Evolutionary conservation across 1,140 invertebrate genomes (phyloP).

Genomic region (Euwallacea similis): DNA sequence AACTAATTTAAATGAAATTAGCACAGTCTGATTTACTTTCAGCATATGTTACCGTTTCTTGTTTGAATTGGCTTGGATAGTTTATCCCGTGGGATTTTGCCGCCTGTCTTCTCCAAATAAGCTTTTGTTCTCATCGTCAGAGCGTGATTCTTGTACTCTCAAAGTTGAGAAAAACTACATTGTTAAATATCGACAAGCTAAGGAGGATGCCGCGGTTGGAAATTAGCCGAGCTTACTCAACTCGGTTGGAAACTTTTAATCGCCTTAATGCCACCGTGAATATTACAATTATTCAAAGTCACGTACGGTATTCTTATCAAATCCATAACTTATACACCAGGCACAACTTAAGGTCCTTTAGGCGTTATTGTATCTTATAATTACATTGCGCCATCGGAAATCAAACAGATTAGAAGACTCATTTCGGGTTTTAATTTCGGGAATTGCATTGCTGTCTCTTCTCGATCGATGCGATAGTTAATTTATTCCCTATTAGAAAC

Average conservation of each 20-base stretch:
- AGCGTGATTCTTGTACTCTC: too few relatives aligned
- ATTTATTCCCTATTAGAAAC: too few relatives aligned
- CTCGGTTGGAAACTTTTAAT: slow-evolving; percentile 38
- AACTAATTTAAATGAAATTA: slow-evolving; percentile 35
- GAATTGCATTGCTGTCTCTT: not conserved
- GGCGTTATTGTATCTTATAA: slow-evolving; percentile 40
- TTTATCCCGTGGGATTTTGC: slow-evolving; percentile 16
- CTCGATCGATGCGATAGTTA: not conserved
- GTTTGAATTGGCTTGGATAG: slow-evolving; percentile 24
- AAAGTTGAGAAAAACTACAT: too few relatives aligned
- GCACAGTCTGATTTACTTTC: slow-evolving; percentile 26
- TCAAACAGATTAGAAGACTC: slow-evolving; percentile 37
- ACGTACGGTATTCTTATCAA: slow-evolving; percentile 40
- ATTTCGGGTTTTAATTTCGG: slow-evolving; percentile 30
- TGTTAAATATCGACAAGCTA: not conserved
- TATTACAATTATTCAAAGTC: slow-evolving; percentile 41
- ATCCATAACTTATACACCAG: slow-evolving; percentile 41
- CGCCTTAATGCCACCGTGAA: slow-evolving; percentile 33
- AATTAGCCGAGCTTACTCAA: slow-evolving; percentile 34
- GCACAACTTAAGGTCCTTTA: slow-evolving; percentile 31
- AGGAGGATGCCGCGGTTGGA: slow-evolving; percentile 2
- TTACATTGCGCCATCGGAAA: slow-evolving; percentile 38
- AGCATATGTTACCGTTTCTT: slow-evolving; percentile 25
- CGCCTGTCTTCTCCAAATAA: slow-evolving; percentile 3
- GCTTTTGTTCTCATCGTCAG: not conserved